phyloP scores from a whole-genome alignment of 35 echinoderm and acorn worm genomes.

The Chiridota heheva region DNA sequence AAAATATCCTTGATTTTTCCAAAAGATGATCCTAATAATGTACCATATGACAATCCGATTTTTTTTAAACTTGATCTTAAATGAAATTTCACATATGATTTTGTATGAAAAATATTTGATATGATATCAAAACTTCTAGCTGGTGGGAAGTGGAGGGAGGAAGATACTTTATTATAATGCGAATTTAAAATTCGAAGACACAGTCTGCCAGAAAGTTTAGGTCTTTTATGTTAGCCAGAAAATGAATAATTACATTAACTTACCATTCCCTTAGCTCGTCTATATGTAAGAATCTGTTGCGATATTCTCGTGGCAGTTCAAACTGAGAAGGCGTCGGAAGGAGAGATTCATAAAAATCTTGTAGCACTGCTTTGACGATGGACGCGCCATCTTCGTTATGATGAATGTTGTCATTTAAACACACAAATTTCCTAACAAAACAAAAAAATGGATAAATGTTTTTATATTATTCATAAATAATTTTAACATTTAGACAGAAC shows the following conservation, averaged over 20 bases:
- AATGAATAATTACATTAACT: neutral
- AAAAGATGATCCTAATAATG: too few species aligned
- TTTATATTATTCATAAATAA: neutral
- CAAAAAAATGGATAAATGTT: constrained; percentile 2
- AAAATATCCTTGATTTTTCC: too few species aligned
- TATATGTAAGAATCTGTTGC: constrained; percentile 93
- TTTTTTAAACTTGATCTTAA: too few species aligned
- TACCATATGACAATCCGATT: too few species aligned
- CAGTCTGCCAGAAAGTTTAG: neutral
- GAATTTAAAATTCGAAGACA: neutral
- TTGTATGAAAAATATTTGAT: neutral
- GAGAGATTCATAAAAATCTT: constrained; percentile 93
- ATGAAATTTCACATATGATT: neutral
- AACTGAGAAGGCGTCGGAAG: constrained; percentile 88
- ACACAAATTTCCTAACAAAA: constrained; percentile 93
- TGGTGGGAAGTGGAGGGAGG: neutral
- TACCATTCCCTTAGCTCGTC: constrained; percentile 93
- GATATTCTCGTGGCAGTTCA: constrained; percentile 91
- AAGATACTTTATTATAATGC: too few species aligned
- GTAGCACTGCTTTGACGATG: constrained; percentile 92
- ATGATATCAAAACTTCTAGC: neutral
- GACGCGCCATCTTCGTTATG: constrained; percentile 66
- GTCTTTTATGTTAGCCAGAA: neutral
- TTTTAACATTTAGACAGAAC: too few species aligned
- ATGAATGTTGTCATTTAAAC: constrained; percentile 97